These are phyloP conservation scores for Tenthredo notha DNA, from an alignment of 2,888 invertebrate species.

Conservation along the genomic window DNA sequence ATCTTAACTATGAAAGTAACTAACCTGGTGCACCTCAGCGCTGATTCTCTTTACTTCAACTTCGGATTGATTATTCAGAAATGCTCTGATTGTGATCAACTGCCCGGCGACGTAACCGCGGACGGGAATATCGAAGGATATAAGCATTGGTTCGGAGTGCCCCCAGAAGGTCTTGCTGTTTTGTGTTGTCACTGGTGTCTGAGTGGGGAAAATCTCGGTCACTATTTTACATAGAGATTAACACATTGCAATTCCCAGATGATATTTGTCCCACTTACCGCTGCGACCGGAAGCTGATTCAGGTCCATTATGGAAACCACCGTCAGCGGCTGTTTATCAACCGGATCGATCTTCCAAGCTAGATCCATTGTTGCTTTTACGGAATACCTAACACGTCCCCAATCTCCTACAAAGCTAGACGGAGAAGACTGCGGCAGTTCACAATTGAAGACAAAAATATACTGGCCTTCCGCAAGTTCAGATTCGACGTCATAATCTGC, in stretches of 20 bases:
- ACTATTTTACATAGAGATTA: neutral
- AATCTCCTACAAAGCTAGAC: conserved; percentile 68
- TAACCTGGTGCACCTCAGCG: neutral
- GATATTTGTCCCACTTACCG: conserved; percentile 44
- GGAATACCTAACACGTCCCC: conserved; percentile 73
- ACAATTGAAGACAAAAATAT: conserved; percentile 68
- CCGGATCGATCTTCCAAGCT: conserved; percentile 77
- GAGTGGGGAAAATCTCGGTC: neutral
- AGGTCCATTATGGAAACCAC: conserved; percentile 76
- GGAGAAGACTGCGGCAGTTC: conserved; percentile 72
- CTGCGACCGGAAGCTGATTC: conserved; percentile 67
- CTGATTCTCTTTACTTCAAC: neutral
- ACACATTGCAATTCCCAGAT: neutral
- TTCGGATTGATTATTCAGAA: neutral
- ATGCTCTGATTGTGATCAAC: neutral
- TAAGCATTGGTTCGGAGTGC: neutral
- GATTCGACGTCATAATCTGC: neutral
- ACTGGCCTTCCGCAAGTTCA: conserved; percentile 17
- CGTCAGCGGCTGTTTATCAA: conserved; percentile 73
- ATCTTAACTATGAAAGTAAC: neutral
- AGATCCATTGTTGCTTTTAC: conserved; percentile 74
- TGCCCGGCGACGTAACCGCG: conserved; percentile 13
- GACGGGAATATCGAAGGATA: neutral
- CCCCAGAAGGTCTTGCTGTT: conserved; percentile 24
- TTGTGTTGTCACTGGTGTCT: neutral